Base-by-base conservation (phyloP, 2,113 vertebrate species). In the Brachypodius melanocephalos region DNA sequence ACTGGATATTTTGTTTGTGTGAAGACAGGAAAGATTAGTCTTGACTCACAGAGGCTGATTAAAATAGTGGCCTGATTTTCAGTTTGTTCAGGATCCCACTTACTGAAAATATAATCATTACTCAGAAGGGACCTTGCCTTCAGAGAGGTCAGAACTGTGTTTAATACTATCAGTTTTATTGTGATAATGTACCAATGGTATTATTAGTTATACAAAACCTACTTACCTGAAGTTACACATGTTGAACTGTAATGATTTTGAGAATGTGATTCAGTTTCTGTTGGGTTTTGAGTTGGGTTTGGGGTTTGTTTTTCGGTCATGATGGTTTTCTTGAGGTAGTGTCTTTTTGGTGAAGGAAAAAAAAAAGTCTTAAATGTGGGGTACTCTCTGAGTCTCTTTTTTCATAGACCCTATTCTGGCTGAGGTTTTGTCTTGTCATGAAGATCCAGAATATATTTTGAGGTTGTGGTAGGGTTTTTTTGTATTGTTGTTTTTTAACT, bases 1-100 rank as follows among this genome's bases (percentile, higher is more conserved):
- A 14, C 5, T 51, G 78, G 62, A 24, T 79, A 83, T 79, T 76
- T 81, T 13, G n/a, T 63, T 85, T 85, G 28, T 32, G n/a, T 58
- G 69, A 90, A 89, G 80, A 48, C 54, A 75, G 48, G 85, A 72
- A 52, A 89, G 48, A 65, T 75, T 85, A 78, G 45, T 52, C 78
- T 91, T 17, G 19, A 59, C 21, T 78, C 61, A n/a, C 9, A 21
- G 43, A 85, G 14, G 17, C 40, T 82, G 69, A 40, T 72, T 67
- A 78, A 90, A 75, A 52, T 25, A 38, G 81, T 63, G 48, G 17
- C 31, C 25, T 81, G 24, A 19, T 63, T 87, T 89, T 75, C 46
- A 54, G 14, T 71, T 84, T 89, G 28, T 58, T 75, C 40, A 81
- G 48, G 63, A 77, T 93, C 75, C 46, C 8, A n/a, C 17, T 55